Percentiles rank a stretch among this genome's conserved stretches.
Evolutionary conservation across 2,888 invertebrate species (phyloP).

Genomic region (Micoletzkya japonica): DNA sequence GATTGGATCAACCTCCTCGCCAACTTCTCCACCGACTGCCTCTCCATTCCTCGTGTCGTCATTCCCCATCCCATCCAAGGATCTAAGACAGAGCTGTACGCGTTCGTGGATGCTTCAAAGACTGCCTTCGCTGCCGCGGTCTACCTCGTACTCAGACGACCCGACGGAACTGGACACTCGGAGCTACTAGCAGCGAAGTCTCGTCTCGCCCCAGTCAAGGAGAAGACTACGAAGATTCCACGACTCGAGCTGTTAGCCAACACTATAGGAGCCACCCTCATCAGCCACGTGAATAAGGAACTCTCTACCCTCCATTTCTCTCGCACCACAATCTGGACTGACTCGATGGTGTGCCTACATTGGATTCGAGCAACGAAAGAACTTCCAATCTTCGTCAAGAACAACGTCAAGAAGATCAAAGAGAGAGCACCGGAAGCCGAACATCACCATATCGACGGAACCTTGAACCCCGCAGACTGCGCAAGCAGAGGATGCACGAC

Average conservation of each 20-base stretch:
- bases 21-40: neutral
- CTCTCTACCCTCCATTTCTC: conserved; percentile 1
- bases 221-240: conserved; percentile 20
- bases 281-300: neutral
- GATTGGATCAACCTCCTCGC: neutral
- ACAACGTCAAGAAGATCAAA: neutral
- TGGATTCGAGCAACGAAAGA: conserved; percentile 1
- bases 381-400: neutral
- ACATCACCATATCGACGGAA: neutral
- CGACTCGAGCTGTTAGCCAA: conserved; percentile 25
- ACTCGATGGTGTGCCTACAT: conserved; percentile 20
- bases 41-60: conserved; percentile 10
- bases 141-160: conserved; percentile 3
- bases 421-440: neutral
- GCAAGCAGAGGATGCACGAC: neutral
- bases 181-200: conserved; percentile 8
- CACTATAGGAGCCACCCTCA: conserved; percentile 24
- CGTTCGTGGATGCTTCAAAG: conserved; percentile 19
- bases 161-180: conserved; percentile 14
- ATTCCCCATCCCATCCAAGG: conserved; percentile 3
- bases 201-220: conserved; percentile 6
- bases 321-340: conserved; percentile 30
- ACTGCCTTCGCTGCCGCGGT: neutral
- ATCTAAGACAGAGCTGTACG: conserved; percentile 21
- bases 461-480: conserved; percentile 9